A percentile compares a stretch with the other conserved stretches of the same genome.
Conservation (phyloP, 2,888 invertebrate species). For the Dicranocentrus wangi region DNA sequence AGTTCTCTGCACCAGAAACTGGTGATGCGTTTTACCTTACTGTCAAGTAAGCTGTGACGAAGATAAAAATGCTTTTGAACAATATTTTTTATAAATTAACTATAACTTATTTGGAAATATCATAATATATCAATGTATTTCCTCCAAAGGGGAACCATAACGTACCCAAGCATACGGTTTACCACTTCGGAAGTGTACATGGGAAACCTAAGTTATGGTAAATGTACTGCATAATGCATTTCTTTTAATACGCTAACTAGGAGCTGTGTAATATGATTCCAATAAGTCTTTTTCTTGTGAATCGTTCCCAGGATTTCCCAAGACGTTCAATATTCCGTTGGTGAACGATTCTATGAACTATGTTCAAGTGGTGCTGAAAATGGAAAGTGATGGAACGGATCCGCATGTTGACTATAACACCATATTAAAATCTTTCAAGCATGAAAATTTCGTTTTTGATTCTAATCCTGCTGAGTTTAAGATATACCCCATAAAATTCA, state of each 20-base stretch:
- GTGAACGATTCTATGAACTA: slow-evolving; percentile 65
- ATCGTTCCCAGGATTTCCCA: slow-evolving; percentile 57
- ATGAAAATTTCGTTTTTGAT: slow-evolving; percentile 32
- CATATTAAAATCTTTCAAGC: slow-evolving; percentile 49
- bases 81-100: background rate
- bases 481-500: slow-evolving; percentile 54
- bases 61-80: background rate
- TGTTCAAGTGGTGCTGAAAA: slow-evolving; percentile 51
- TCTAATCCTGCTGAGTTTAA: slow-evolving; percentile 60
- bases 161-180: slow-evolving; percentile 60
- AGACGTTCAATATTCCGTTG: slow-evolving; percentile 48
- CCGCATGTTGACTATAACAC: slow-evolving; percentile 43
- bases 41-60: slow-evolving; percentile 42
- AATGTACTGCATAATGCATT: background rate
- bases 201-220: slow-evolving; percentile 66
- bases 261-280: no score
- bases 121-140: no score
- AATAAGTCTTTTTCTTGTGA: background rate
- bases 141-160: slow-evolving; percentile 56
- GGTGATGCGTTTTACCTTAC: slow-evolving; percentile 53
- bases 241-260: background rate
- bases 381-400: slow-evolving; percentile 64
- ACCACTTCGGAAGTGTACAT: slow-evolving; percentile 25
- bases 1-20: slow-evolving; percentile 47
- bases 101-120: no score